phyloP scores from a whole-genome alignment of 2,888 invertebrate genomes.

The Acanthosepion esculentum region DNA sequence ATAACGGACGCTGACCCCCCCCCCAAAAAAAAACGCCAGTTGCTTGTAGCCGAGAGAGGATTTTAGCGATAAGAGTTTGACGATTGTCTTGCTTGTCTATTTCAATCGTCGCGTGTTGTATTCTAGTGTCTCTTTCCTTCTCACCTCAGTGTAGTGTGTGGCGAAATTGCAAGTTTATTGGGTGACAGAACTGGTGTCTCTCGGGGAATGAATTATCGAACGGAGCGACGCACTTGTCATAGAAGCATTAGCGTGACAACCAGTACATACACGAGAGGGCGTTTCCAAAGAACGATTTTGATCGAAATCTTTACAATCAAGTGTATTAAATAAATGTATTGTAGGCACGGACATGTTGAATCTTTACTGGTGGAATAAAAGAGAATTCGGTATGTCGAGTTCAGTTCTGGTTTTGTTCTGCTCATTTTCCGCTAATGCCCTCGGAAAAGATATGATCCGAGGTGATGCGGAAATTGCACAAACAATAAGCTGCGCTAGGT shows the following conservation, averaged over 20 bases:
- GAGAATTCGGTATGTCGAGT: no score
- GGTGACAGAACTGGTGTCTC: conserved; percentile 13
- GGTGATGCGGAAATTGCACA: no score
- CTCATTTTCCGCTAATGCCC: no score
- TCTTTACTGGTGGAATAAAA: no score
- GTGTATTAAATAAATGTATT: no score
- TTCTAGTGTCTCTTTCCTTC: not conserved
- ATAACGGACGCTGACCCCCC: not conserved
- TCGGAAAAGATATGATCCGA: no score
- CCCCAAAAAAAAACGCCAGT: not conserved
- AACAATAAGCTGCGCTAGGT: no score
- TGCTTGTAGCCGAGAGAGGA: not conserved
- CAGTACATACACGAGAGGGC: not conserved
- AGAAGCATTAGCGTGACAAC: not conserved
- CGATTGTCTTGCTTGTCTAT: not conserved
- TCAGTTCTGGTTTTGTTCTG: no score
- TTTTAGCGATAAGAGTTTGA: not conserved
- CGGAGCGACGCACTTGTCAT: not conserved
- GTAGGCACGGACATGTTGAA: no score
- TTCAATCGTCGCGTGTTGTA: not conserved
- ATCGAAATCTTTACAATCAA: not conserved
- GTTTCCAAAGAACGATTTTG: not conserved
- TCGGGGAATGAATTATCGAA: not conserved
- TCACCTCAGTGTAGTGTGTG: not conserved
- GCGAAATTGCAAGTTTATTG: conserved; percentile 17